These are phyloP conservation scores for Phalloptychus januarius DNA, from an alignment of 2,797 vertebrate species.

Conservation along the genomic window DNA sequence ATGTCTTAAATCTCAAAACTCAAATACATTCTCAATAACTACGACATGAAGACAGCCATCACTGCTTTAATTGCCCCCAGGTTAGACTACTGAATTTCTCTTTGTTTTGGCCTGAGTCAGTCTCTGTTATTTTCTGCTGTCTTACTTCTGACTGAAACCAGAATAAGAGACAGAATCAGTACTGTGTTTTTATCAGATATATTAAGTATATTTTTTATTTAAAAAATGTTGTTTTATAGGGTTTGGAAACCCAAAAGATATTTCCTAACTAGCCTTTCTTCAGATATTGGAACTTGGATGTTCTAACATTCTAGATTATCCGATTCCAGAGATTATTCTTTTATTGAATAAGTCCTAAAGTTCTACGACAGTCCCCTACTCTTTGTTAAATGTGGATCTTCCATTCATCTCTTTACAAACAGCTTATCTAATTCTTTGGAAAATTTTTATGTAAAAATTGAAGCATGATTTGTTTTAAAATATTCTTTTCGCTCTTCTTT, in stretches of 20 bases:
- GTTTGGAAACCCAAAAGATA: not conserved
- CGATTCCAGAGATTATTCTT: not conserved
- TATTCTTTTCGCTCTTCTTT: not conserved
- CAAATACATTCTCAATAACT: not conserved
- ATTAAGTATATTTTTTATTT: not conserved
- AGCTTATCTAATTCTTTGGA: not conserved
- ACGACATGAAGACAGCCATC: not conserved
- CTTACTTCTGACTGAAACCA: not conserved
- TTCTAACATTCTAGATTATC: not conserved
- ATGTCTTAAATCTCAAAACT: not conserved
- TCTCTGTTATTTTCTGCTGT: not conserved
- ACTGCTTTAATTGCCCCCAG: not conserved
- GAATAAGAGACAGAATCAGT: not conserved
- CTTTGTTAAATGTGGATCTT: not conserved
- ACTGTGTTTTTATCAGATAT: not conserved
- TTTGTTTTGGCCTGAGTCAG: not conserved
- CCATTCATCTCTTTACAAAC: not conserved
- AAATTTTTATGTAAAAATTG: not conserved
- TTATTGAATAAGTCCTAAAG: not conserved
- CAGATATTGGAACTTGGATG: not conserved
- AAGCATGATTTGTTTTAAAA: not conserved
- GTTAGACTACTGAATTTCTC: not conserved
- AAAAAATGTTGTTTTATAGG: not conserved
- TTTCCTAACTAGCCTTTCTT: not conserved
- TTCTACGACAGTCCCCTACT: not conserved